These are phyloP conservation scores for Eidolon dupreanum DNA, from an alignment of 2,797 vertebrate genomes.

Conservation along the genomic window DNA sequence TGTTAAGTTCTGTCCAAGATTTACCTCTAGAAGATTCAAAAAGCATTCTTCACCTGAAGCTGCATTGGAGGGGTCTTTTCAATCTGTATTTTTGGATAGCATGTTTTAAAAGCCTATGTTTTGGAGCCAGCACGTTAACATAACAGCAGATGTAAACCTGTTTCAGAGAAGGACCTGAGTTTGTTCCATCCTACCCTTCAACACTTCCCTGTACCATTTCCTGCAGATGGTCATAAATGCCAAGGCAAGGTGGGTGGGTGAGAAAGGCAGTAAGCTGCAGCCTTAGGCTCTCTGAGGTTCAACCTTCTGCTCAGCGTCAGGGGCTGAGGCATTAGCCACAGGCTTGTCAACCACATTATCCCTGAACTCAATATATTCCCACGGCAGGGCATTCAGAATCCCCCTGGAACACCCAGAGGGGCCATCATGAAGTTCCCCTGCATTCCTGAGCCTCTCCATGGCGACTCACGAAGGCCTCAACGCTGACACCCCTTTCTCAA, in stretches of 20 bases:
- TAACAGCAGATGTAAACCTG: neutral
- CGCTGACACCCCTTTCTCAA: neutral
- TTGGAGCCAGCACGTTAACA: neutral
- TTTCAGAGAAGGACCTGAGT: neutral
- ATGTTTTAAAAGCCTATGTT: neutral
- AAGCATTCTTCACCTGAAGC: neutral
- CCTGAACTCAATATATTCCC: neutral
- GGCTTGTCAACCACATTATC: neutral
- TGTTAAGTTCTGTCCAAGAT: neutral
- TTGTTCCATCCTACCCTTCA: neutral
- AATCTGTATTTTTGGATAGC: neutral
- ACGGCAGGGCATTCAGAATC: neutral
- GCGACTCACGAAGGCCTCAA: neutral
- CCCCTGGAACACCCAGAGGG: neutral
- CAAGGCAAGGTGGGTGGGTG: neutral
- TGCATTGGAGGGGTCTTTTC: neutral
- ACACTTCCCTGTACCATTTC: neutral
- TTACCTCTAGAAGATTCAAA: neutral
- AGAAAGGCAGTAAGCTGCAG: neutral
- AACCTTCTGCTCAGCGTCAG: neutral
- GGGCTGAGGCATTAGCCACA: neutral
- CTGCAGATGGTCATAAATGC: neutral
- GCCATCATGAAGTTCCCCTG: neutral
- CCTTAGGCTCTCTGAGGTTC: neutral
- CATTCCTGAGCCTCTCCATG: slow-evolving; percentile 55